Evolutionary conservation across 2,888 invertebrate species (phyloP).

Genomic region (Hoplodrina blanda): DNA sequence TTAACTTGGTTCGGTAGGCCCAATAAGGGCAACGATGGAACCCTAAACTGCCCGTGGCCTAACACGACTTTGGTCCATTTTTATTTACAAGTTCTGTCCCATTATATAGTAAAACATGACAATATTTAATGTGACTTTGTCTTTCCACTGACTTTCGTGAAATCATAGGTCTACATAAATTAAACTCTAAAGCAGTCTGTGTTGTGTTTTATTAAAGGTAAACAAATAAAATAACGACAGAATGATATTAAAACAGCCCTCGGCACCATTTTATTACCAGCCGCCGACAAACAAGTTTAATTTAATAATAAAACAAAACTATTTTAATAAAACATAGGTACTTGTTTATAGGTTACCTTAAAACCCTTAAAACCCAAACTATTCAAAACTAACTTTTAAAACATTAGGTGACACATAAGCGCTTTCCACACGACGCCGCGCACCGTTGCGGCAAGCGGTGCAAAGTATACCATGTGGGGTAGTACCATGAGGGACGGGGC

Average conservation of each 20-base stretch:
- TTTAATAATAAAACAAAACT: constrained; percentile 32
- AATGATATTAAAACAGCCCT: constrained; percentile 12
- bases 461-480: no score
- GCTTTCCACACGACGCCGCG: no score
- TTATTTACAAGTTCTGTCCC: no score
- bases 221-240: constrained; percentile 21
- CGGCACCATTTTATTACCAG: constrained; percentile 16
- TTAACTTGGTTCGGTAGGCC: no score
- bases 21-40: no score
- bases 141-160: neutral
- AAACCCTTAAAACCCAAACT: neutral
- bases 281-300: constrained; percentile 15
- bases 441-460: no score
- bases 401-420: neutral
- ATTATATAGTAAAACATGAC: no score
- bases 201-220: neutral
- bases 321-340: constrained; percentile 5
- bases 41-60: no score
- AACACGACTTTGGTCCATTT: no score
- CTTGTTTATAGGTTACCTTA: constrained; percentile 5
- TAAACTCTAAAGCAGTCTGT: no score
- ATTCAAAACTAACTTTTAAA: neutral
- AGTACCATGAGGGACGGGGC: no score
- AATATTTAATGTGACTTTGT: no score
- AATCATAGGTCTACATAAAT: neutral